Base-by-base conservation (phyloP, 1,140 invertebrate species). In the Pissodes strobi region DNA sequence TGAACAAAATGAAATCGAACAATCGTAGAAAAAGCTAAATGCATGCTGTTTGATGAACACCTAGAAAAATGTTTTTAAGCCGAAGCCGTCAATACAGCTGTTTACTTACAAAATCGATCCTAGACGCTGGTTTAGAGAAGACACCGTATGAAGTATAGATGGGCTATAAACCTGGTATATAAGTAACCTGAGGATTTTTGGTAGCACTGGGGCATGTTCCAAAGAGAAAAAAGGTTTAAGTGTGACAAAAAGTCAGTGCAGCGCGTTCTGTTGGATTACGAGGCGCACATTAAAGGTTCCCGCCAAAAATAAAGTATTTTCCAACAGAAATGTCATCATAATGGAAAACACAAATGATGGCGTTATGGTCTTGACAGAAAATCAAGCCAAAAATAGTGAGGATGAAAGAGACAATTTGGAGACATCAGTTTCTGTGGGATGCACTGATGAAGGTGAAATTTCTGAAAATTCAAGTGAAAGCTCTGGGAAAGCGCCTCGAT, bases 51-150 rank as follows among this genome's bases (percentile, higher is more conserved):
- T 12, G 69, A 68, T 79, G 64, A 22, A 66, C 25, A 81, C 78
- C 72, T 74, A 79, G 2, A 64, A 56, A 65, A 64, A 34, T 51
- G 65, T 12, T 59, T 76, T 5, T 79, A 74, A 75, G 73, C 70
- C 34, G 78, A 80, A 64, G 65, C 76, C 13, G 66, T 75, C 5
- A 69, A 71, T 46, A 75, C 72, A 13, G 72, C 75, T 37, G 74
- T 69, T 13, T 76, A 77, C 62, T 63, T 76, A 22, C 49, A 74
- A 41, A 80, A 80, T 65, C 46, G 73, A 41, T 41, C 37, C 73
- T 68, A 23, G 63, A 43, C 12, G 15, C 53, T 19, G 58, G 52
- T 10, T 27, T 68, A 15, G 25, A 45, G 0, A 63, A 55, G 51
- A 72, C 64, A 72, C 64, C 71, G 43, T 72, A 60, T 57, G 66